phyloP scores from a whole-genome alignment of 2,797 vertebrate species.

The Sebastes jordani region DNA sequence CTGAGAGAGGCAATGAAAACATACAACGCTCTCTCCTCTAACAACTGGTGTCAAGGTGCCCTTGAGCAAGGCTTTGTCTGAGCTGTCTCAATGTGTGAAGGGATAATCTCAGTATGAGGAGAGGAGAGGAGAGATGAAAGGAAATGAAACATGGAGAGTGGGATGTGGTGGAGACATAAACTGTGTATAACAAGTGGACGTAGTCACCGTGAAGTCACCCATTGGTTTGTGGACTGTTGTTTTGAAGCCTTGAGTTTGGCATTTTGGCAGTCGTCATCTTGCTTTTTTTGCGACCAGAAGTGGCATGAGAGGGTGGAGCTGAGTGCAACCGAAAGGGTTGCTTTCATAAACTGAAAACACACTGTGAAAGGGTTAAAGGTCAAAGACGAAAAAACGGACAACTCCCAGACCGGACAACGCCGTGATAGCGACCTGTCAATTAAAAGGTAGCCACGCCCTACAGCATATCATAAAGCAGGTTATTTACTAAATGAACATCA shows the following conservation, averaged over 20 bases:
- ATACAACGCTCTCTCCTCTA: constrained; percentile 6
- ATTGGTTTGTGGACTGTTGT: too few relatives aligned
- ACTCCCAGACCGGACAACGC: too few relatives aligned
- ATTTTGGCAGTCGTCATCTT: neutral
- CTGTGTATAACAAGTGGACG: neutral
- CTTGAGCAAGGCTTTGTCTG: constrained; percentile 63
- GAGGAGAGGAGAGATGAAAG: neutral
- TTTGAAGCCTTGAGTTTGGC: neutral
- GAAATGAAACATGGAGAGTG: neutral
- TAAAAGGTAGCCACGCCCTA: too few relatives aligned
- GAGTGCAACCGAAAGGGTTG: too few relatives aligned
- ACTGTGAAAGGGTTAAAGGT: too few relatives aligned
- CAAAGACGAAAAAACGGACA: too few relatives aligned
- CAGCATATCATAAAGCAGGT: too few relatives aligned
- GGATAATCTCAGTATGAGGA: constrained; percentile 44
- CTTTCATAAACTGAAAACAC: too few relatives aligned
- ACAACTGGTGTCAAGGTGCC: constrained; percentile 61
- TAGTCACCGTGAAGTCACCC: neutral
- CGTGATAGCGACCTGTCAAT: too few relatives aligned
- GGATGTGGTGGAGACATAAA: neutral
- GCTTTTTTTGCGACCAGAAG: too few relatives aligned
- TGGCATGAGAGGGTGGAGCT: too few relatives aligned
- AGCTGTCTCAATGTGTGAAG: constrained; percentile 26
- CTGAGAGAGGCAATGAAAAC: constrained; percentile 25
- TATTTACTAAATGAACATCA: too few relatives aligned